Evolutionary conservation across 2,113 vertebrate genomes (phyloP), one percentile per base, ranked within the genome.

Genomic region (Carettochelys insculpta): DNA sequence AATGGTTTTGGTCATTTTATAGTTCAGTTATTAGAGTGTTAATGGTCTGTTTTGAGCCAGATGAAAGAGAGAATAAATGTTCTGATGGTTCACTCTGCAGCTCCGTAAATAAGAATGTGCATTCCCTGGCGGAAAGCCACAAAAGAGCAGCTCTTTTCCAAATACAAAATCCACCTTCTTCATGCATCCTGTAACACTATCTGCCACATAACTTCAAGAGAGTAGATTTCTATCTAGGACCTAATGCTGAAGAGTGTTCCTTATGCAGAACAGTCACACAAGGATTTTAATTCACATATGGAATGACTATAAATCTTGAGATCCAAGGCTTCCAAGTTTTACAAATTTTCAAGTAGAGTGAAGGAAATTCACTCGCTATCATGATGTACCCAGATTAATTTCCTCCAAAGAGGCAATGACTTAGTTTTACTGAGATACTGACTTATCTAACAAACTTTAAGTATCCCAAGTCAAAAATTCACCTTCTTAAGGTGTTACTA

Each of bases 81-180:
- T 96, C 92, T 92, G 68, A 48, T 77, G 89, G 93, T 54, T 90
- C 38, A 41, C 52, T 87, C 75, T 56, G 58, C 78, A 87, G 90
- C 73, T 94, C 52, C 9, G 11, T 89, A 13, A 93, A 77, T 65
- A 61, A 65, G 75, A 92, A 90, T 29, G 9, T 53, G 94, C 85
- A 3, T 78, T 53, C 25, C 83, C 56, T 76, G 80, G 80, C 78
- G 86, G 91, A 90, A 85, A 95, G 58, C 68, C 83, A 77, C 51
- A 87, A 10, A 22, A 75, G 45, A 51, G 90, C 82, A 56, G 75
- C 78, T 88, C 65, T 54, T 90, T 68, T 65, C 73, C 77, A 85
- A 82, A 41, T 71, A 10, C n/a, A 38, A 41, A 38, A 41, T 41
- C 41, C 38, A 71, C 5, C 9, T 71, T 41, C 65, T 41, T 71